Conservation (phyloP, 2,888 invertebrate genomes). For the Drosophila flavopinicola region DNA sequence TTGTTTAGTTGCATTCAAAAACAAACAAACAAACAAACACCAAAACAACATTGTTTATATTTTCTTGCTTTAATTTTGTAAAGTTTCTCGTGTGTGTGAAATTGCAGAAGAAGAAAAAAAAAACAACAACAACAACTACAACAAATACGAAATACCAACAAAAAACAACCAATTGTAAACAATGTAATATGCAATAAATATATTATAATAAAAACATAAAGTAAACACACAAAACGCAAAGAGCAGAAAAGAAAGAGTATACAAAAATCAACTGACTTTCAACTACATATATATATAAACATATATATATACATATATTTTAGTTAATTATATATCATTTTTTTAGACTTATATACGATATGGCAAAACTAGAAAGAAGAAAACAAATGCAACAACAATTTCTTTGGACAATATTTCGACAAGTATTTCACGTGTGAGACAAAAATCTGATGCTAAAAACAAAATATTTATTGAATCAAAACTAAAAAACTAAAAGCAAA, state of each 20-base stretch:
- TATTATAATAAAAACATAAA: slow-evolving; percentile 38
- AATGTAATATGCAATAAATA: slow-evolving; percentile 59
- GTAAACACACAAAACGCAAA: slow-evolving; percentile 30
- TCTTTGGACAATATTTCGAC: slow-evolving; percentile 79
- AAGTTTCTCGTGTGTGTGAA: slow-evolving; percentile 57
- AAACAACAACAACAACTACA: too few relatives aligned
- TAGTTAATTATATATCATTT: slow-evolving; percentile 44
- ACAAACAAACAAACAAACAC: slow-evolving; percentile 34
- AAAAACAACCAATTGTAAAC: slow-evolving; percentile 50
- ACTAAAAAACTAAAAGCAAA: slow-evolving; percentile 23
- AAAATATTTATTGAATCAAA: slow-evolving; percentile 52
- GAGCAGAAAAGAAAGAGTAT: slow-evolving; percentile 13
- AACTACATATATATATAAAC: slow-evolving; percentile 24
- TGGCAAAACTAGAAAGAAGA: slow-evolving; percentile 22
- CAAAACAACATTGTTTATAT: slow-evolving; percentile 44
- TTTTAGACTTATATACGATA: slow-evolving; percentile 36
- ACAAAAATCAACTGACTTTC: slow-evolving; percentile 46
- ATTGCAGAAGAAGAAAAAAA: slow-evolving; percentile 42
- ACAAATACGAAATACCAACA: too few relatives aligned
- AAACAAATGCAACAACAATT: slow-evolving; percentile 62
- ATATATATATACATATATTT: slow-evolving; percentile 12
- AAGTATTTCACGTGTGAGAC: slow-evolving; percentile 76
- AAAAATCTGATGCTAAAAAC: slow-evolving; percentile 39
- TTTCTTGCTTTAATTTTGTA: slow-evolving; percentile 52
- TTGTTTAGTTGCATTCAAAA: slow-evolving; percentile 50